phyloP scores from a whole-genome alignment of 2,888 invertebrate genomes.

The Temnothorax ravouxi region DNA sequence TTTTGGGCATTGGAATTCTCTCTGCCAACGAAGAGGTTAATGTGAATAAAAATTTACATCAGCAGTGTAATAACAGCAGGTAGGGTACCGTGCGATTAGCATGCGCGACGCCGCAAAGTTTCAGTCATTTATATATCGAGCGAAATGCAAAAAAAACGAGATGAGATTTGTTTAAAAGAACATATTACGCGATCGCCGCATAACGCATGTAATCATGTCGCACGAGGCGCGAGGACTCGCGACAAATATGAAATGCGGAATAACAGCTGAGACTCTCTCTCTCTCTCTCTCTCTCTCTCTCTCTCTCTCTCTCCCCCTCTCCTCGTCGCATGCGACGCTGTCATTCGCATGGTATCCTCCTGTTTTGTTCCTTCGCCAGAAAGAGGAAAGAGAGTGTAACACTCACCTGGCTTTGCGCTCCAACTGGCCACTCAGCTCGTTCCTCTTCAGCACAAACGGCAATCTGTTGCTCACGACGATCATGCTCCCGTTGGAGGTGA shows the following conservation, averaged over 20 bases:
- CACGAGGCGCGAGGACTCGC: not conserved
- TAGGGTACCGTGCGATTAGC: not conserved
- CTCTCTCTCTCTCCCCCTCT: not conserved
- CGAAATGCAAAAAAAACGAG: no score
- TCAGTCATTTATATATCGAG: not conserved
- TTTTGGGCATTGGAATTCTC: no score
- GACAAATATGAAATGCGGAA: not conserved
- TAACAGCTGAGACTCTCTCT: not conserved
- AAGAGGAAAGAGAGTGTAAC: not conserved
- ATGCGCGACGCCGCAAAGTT: not conserved
- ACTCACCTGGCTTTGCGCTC: slow-evolving; percentile 94
- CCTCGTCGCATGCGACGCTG: not conserved
- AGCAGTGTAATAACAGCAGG: no score
- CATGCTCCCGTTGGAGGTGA: slow-evolving; percentile 89
- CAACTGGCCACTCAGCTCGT: slow-evolving; percentile 91
- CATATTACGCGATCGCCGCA: not conserved
- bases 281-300: no score
- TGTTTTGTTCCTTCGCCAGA: not conserved
- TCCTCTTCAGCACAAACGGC: slow-evolving; percentile 94
- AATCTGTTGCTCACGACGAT: slow-evolving; percentile 97
- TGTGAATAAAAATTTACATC: not conserved
- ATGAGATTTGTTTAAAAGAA: not conserved
- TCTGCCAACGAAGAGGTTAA: no score
- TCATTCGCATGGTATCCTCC: not conserved
- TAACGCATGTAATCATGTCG: not conserved